These are phyloP conservation scores for Oncorhynchus mykiss DNA, from an alignment of 2,113 vertebrate genomes.

Conservation along the genomic window DNA sequence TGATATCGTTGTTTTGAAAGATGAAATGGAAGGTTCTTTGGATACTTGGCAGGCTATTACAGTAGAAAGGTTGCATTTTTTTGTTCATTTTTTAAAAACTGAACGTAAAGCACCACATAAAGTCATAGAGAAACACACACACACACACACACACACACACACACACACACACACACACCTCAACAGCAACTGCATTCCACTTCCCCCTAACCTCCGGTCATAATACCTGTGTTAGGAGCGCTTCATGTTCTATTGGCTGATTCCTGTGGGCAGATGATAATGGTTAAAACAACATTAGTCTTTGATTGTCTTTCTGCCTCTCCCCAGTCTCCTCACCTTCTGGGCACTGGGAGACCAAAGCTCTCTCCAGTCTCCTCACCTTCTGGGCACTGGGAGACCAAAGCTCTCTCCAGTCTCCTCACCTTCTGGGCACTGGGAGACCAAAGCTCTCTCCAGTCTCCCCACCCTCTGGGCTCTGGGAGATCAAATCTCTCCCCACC, in stretches of 20 bases:
- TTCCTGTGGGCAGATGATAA: conserved; percentile 51
- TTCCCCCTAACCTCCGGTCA: conserved; percentile 8
- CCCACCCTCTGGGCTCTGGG: neutral
- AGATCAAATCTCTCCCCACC: neutral
- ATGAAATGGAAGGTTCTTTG: conserved; percentile 37
- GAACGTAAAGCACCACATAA: neutral
- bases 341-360: no score
- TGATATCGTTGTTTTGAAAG: conserved; percentile 31
- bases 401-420: no score
- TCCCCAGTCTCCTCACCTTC: neutral
- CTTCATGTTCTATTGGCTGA: conserved; percentile 50
- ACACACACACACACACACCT: neutral
- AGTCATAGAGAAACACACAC: neutral
- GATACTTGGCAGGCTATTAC: conserved; percentile 50
- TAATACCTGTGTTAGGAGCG: conserved; percentile 23
- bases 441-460: neutral
- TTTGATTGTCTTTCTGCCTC: conserved; percentile 16
- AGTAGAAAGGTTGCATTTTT: conserved; percentile 41
- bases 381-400: neutral
- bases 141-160: conserved; percentile 7
- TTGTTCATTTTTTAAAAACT: neutral
- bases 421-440: neutral
- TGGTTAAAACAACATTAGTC: conserved; percentile 46
- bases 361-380: neutral
- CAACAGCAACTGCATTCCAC: neutral